phyloP scores from a whole-genome alignment of 1,140 invertebrate genomes.

The Drosophila pachea region DNA sequence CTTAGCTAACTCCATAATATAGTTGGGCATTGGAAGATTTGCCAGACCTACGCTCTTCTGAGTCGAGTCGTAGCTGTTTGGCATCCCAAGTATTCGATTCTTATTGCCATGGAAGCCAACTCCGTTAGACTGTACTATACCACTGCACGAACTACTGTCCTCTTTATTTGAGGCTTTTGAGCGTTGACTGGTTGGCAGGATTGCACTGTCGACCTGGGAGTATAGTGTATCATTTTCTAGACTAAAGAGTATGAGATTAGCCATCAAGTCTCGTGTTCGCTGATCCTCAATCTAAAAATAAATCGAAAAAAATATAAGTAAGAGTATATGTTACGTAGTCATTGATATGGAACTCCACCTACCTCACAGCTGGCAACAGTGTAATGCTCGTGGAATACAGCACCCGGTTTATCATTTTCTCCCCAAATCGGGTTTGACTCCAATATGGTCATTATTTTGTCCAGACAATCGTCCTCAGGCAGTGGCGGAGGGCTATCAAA shows the following conservation, averaged over 20 bases:
- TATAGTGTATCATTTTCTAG: conserved; percentile 12
- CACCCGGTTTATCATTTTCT: not conserved
- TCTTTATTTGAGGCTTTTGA: conserved; percentile 6
- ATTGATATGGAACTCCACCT: not conserved
- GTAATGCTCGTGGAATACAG: conserved; percentile 23
- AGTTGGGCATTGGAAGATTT: conserved; percentile 15
- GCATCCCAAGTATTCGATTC: not conserved
- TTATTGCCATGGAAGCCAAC: conserved; percentile 8
- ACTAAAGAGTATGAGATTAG: conserved; percentile 25
- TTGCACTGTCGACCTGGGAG: not conserved
- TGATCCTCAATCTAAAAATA: conserved; percentile 31
- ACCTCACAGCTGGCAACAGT: conserved; percentile 2
- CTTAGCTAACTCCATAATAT: conserved; percentile 1
- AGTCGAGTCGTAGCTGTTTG: conserved; percentile 32
- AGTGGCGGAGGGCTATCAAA: conserved; percentile 28
- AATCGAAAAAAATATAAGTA: not conserved
- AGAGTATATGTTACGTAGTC: not conserved
- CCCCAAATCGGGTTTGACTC: conserved; percentile 1
- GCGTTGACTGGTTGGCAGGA: not conserved
- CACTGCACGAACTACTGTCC: not conserved
- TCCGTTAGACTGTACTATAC: not conserved
- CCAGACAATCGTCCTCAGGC: conserved; percentile 43
- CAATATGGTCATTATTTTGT: conserved; percentile 17
- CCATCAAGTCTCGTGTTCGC: conserved; percentile 35
- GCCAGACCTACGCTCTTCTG: conserved; percentile 5